phyloP scores from a whole-genome alignment of 2,888 invertebrate genomes.

The Synanthedon formicaeformis region DNA sequence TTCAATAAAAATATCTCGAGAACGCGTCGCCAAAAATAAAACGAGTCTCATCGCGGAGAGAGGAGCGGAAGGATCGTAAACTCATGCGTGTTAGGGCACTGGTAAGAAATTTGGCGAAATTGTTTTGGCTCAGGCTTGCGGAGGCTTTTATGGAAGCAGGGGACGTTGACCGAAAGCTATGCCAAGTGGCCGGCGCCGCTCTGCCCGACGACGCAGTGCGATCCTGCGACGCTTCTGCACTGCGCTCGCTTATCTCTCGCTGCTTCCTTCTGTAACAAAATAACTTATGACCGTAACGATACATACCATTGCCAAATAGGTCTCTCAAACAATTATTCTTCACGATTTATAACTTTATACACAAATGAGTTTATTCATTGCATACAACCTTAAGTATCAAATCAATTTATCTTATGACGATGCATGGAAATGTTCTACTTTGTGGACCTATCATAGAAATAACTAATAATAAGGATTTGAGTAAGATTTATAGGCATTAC shows the following conservation, averaged over 20 bases:
- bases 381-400: too few species aligned
- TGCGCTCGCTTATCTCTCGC: conserved; percentile 48
- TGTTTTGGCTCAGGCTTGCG: conserved; percentile 56
- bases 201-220: conserved; percentile 61
- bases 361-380: too few species aligned
- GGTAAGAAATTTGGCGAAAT: conserved; percentile 65
- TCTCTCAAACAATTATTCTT: conserved; percentile 14
- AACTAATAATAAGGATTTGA: too few species aligned
- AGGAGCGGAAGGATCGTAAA: conserved; percentile 49
- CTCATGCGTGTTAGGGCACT: conserved; percentile 57
- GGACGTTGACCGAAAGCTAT: conserved; percentile 60
- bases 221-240: conserved; percentile 48
- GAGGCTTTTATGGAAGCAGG: conserved; percentile 59
- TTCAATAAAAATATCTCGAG: conserved; percentile 45
- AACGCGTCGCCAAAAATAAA: conserved; percentile 33
- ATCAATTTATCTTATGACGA: too few species aligned
- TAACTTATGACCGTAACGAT: conserved; percentile 43
- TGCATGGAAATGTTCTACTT: too few species aligned
- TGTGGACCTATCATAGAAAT: too few species aligned
- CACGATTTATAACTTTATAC: too few species aligned
- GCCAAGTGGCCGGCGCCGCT: conserved; percentile 66
- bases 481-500: too few species aligned
- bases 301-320: conserved; percentile 48
- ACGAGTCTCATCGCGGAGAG: conserved; percentile 29
- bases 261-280: conserved; percentile 36